Base-by-base conservation (phyloP, 2,797 vertebrate genomes). In the Rhabdophis nuchalis region DNA sequence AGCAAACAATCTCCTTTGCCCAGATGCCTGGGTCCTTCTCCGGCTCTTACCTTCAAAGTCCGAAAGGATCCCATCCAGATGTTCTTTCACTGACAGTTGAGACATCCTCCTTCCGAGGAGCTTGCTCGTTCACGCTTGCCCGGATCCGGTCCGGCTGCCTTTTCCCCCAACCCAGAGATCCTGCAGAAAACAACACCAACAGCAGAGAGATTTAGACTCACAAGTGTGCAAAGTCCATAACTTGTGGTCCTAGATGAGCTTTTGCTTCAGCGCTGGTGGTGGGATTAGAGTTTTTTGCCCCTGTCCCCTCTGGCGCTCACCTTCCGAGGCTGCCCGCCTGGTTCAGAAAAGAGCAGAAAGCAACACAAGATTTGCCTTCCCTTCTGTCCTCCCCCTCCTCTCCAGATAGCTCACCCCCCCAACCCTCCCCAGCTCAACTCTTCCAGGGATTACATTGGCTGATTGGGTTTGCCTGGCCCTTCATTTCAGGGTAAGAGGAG, bases 11-110 rank as follows among this genome's bases (percentile, higher is more conserved):
- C 56, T 32, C 72, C 9, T 86, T 12, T 5, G 12, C 29, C 58
- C 18, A 18, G 12, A 4, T 18, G 10, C 58, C 60, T 36, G 2
- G 3, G n/a, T 20, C 18, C 41, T 18, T 13, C 46, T 36, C 1
- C 23, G 4, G 0, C 3, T 91, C 97, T 93, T 97, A 98, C 98
- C 98, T 98, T 99, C 98, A 95, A 98, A 98, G 96, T 98, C 98
- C 16, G 98, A 98, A 96, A 99, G 97, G 94, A 99, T 98, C 95
- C 98, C 98, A 93, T 98, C 98, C 90, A 98, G 97, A 96, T 98
- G 98, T 87, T 99, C 98, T 86, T 97, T 98, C 89, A 98, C 98
- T 60, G 98, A 98, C 85, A 98, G 96, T 87, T 98, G 97, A 93
- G 98, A 98, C 98, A 98, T 98, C 94, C 96, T 97, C 96, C 90